Percentiles rank a stretch among this genome's conserved stretches.
Conservation (phyloP, 2,113 vertebrate genomes). For the Otolemur garnettii region DNA sequence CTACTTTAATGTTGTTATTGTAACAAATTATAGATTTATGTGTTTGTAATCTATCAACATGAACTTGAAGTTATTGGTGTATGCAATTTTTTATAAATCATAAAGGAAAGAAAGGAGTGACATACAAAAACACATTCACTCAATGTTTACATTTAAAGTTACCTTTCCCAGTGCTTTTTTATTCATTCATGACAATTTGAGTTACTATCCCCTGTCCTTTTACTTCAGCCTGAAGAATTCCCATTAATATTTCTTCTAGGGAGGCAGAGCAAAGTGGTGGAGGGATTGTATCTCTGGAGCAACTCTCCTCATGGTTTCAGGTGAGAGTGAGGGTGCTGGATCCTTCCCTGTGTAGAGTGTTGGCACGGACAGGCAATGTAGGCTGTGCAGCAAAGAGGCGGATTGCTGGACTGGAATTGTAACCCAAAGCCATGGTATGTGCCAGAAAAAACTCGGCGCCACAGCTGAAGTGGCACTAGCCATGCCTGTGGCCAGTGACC, state of each 20-base stretch:
- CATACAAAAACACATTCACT: neutral
- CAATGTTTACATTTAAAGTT: neutral
- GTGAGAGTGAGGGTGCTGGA: too few species aligned
- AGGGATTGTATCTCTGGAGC: too few species aligned
- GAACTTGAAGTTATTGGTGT: neutral
- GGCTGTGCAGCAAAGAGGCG: too few species aligned
- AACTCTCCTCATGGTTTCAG: too few species aligned
- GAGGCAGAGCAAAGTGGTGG: too few species aligned
- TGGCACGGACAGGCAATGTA: too few species aligned
- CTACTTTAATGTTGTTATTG: neutral
- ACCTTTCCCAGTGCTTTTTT: neutral
- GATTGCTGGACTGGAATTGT: too few species aligned
- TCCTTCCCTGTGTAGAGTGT: too few species aligned
- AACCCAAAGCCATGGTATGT: too few species aligned
- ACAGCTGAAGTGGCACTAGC: too few species aligned
- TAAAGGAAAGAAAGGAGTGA: neutral
- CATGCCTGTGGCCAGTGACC: too few species aligned
- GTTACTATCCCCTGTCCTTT: neutral
- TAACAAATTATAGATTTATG: slow-evolving; percentile 1
- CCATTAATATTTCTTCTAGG: slow-evolving; percentile 2
- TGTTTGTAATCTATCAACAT: neutral
- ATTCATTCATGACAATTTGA: slow-evolving; percentile 1
- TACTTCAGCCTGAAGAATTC: slow-evolving; percentile 9
- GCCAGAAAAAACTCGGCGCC: too few species aligned
- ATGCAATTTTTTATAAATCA: neutral